Conservation (phyloP, 2,113 vertebrate species). For the Sciurus niger region DNA sequence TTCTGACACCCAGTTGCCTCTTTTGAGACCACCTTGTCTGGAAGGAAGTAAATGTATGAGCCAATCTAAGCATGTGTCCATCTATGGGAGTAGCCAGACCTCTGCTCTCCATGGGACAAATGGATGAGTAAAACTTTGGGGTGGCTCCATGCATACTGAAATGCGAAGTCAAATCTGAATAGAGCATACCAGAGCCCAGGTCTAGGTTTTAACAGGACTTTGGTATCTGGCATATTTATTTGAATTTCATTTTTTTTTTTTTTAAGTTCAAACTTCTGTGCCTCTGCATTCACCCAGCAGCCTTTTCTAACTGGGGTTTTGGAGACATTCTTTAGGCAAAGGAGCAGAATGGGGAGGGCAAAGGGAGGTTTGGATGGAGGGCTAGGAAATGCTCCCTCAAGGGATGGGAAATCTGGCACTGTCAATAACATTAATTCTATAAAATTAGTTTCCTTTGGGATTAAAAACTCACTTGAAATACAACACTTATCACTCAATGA, state of each 20-base stretch:
- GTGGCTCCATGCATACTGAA: not conserved
- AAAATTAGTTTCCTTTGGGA: conserved; percentile 34
- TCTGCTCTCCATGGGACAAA: not conserved
- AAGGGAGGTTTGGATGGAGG: not conserved
- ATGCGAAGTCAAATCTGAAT: not conserved
- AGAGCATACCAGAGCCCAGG: not conserved
- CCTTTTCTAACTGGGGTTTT: not conserved
- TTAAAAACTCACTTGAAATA: not conserved
- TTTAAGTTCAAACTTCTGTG: not conserved
- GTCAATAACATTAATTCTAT: not conserved
- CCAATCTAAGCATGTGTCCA: not conserved
- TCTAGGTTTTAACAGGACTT: not conserved
- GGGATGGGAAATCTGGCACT: conserved; percentile 1
- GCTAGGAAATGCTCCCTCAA: not conserved
- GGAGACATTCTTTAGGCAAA: not conserved
- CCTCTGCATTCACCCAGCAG: not conserved
- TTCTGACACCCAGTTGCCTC: not conserved
- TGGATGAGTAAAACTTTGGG: not conserved
- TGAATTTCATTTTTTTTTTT: not conserved
- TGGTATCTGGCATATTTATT: not conserved
- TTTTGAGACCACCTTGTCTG: not conserved
- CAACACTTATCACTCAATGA: not conserved
- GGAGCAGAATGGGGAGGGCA: too few species aligned
- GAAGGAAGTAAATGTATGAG: not conserved
- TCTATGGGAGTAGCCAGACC: not conserved